Evolutionary conservation across 2,113 vertebrate species (phyloP).

Genomic region (Rousettus leschenaultii): DNA sequence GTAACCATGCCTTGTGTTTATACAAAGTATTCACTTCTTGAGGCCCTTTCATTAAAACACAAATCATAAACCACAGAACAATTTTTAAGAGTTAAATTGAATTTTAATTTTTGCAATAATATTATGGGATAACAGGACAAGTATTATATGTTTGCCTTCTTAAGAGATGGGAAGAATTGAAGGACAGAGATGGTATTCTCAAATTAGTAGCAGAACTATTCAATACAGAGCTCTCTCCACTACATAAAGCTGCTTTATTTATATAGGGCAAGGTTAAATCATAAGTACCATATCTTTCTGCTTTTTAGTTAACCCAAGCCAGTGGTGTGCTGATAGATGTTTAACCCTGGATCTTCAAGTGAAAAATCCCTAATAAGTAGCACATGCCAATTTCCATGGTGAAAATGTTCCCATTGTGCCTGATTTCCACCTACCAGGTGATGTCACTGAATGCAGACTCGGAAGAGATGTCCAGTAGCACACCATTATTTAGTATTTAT

Average conservation of each 20-base stretch:
- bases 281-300: not conserved
- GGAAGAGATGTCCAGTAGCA: not conserved
- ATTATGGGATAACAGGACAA: not conserved
- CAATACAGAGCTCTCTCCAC: not conserved
- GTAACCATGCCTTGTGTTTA: not conserved
- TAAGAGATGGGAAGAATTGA: not conserved
- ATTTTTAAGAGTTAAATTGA: not conserved
- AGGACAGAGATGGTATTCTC: not conserved
- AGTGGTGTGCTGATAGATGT: not conserved
- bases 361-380: not conserved
- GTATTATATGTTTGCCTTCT: not conserved
- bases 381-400: not conserved
- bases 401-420: not conserved
- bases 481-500: not conserved
- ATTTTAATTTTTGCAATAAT: not conserved
- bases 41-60: not conserved
- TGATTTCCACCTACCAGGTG: not conserved
- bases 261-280: not conserved
- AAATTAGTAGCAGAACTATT: not conserved
- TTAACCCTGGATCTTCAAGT: not conserved
- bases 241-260: not conserved
- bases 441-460: not conserved
- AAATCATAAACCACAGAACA: not conserved
- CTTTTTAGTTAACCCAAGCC: not conserved
- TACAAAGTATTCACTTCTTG: not conserved